Evolutionary conservation across 2,888 invertebrate species (phyloP).

Genomic region (Pardosa pseudoannulata): DNA sequence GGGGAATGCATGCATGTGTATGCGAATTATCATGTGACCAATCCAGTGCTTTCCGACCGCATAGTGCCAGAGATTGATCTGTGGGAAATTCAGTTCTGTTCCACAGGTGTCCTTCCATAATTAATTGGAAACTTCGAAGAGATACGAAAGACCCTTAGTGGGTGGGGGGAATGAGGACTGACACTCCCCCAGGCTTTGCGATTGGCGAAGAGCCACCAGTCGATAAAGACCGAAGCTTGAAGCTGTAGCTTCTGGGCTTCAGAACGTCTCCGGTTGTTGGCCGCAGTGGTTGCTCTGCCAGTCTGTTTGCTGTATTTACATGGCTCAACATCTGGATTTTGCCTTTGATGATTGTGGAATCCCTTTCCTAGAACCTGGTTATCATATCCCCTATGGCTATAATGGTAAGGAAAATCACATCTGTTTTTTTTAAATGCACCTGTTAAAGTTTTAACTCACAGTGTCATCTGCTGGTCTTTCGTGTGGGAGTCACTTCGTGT

Average conservation of each 20-base stretch:
- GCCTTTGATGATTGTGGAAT: conserved; percentile 72
- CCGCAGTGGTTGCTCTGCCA: conserved; percentile 27
- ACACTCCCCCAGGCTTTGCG: conserved; percentile 41
- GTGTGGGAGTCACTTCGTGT: conserved; percentile 4
- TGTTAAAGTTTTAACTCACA: background rate
- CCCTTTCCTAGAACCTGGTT: conserved; percentile 68
- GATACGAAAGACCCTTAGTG: conserved; percentile 27
- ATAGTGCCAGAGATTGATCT: conserved; percentile 66
- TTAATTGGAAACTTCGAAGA: conserved; percentile 71
- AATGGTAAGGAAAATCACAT: conserved; percentile 50
- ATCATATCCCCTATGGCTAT: conserved; percentile 71
- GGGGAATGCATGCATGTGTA: conserved; percentile 58
- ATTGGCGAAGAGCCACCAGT: conserved; percentile 71
- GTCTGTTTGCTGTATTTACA: conserved; percentile 22
- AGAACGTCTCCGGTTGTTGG: conserved; percentile 49
- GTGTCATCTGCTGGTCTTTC: conserved; percentile 15
- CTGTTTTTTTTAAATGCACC: background rate
- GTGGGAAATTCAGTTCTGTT: conserved; percentile 69
- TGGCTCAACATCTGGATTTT: conserved; percentile 72
- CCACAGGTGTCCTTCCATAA: conserved; percentile 72
- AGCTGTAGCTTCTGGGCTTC: conserved; percentile 63
- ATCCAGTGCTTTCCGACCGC: conserved; percentile 42
- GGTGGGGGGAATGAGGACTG: conserved; percentile 23
- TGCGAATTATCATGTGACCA: conserved; percentile 65
- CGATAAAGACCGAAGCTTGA: conserved; percentile 58